phyloP scores from a whole-genome alignment of 2,797 vertebrate genomes.

The Crocidura indochinensis region DNA sequence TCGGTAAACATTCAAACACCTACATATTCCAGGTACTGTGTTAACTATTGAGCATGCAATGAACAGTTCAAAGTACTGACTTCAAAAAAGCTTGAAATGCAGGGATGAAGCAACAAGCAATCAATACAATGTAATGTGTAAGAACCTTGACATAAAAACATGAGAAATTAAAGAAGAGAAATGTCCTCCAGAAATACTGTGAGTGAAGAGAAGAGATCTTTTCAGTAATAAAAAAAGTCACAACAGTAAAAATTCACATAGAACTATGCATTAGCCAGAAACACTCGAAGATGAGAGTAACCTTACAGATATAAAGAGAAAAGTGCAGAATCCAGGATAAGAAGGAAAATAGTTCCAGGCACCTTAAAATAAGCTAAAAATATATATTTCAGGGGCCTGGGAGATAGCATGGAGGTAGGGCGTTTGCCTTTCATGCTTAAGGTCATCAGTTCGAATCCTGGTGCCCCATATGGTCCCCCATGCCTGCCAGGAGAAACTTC shows the following conservation, averaged over 20 bases:
- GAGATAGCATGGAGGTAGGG: no score
- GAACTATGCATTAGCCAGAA: neutral
- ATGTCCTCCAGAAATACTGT: neutral
- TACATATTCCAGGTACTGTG: neutral
- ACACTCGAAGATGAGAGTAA: neutral
- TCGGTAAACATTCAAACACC: neutral
- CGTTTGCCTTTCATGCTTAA: no score
- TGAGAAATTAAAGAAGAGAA: neutral
- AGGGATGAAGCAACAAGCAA: neutral
- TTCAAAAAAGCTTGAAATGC: neutral
- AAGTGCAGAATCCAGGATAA: neutral
- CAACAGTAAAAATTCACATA: neutral
- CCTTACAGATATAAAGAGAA: neutral
- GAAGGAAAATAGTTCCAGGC: neutral
- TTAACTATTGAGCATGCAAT: neutral
- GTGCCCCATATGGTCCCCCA: no score
- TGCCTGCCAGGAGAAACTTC: no score
- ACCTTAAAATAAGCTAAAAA: constrained; percentile 14
- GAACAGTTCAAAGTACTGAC: neutral
- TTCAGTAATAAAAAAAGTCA: neutral
- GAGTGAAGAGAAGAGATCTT: neutral
- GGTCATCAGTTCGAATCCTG: no score
- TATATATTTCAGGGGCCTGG: neutral
- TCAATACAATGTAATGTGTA: neutral
- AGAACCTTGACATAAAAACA: neutral